phyloP scores from a whole-genome alignment of 2,888 invertebrate species.

The Xylota sylvarum region DNA sequence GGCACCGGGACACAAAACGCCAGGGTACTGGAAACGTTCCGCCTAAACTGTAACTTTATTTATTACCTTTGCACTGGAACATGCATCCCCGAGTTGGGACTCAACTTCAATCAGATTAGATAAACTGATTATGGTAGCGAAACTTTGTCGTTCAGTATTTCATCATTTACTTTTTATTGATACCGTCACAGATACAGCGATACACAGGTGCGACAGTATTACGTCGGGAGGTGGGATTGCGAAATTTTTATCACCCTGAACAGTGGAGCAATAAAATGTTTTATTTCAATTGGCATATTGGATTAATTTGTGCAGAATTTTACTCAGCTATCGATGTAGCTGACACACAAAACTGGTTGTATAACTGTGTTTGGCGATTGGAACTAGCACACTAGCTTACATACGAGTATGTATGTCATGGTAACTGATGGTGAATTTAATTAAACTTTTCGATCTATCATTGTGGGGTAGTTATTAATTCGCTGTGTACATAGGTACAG shows the following conservation, averaged over 20 bases:
- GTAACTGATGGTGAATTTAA: constrained; percentile 32
- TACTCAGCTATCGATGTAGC: not conserved
- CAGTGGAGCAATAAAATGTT: constrained; percentile 19
- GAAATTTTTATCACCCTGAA: constrained; percentile 2
- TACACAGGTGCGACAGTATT: constrained; percentile 2
- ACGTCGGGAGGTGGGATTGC: not conserved
- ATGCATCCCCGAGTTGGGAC: constrained; percentile 7
- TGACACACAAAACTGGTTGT: not conserved
- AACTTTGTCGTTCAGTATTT: constrained; percentile 45
- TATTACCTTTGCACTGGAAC: constrained; percentile 42
- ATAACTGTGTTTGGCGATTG: not conserved
- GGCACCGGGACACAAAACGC: constrained; percentile 3
- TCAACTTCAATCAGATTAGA: constrained; percentile 49
- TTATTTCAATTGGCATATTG: constrained; percentile 43
- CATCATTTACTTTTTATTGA: constrained; percentile 51
- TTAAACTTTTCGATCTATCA: constrained; percentile 22
- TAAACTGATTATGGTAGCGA: constrained; percentile 52
- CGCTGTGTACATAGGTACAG: not conserved
- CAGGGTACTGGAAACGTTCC: constrained; percentile 11
- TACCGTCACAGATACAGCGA: constrained; percentile 12
- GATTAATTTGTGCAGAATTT: constrained; percentile 31
- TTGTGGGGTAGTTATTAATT: constrained; percentile 11
- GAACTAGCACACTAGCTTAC: not conserved
- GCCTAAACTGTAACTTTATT: constrained; percentile 39
- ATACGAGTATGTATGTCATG: not conserved